Percentiles rank a stretch among this genome's conserved stretches.
Conservation (phyloP, 2,888 invertebrate genomes). For the Plagodis dolabraria region DNA sequence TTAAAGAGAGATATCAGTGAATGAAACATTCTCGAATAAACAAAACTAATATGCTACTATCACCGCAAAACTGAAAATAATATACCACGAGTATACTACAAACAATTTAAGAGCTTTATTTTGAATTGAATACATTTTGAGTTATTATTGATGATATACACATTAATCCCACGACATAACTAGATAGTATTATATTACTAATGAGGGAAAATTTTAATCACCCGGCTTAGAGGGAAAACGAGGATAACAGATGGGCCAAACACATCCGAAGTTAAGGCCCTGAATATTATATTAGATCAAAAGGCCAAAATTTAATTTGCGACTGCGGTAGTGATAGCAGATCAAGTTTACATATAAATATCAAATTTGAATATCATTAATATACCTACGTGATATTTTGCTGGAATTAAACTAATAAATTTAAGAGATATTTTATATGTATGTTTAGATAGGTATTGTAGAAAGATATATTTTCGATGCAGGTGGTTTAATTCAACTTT, state of each 20-base stretch:
- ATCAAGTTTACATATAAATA: constrained; percentile 62
- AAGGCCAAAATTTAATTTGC: constrained; percentile 66
- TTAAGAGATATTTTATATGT: constrained; percentile 11
- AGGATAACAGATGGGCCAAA: constrained; percentile 51
- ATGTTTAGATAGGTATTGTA: too few relatives aligned
- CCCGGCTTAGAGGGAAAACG: constrained; percentile 40
- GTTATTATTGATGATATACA: constrained; percentile 33
- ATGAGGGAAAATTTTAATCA: constrained; percentile 59
- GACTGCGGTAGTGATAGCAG: constrained; percentile 52
- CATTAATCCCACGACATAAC: constrained; percentile 3
- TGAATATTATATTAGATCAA: constrained; percentile 67
- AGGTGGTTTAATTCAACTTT: too few relatives aligned
- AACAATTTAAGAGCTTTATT: too few relatives aligned
- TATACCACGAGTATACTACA: too few relatives aligned
- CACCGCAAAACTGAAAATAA: too few relatives aligned
- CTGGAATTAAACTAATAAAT: too few relatives aligned
- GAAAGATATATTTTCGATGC: too few relatives aligned
- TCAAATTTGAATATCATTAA: constrained; percentile 56
- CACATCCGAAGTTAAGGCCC: constrained; percentile 55
- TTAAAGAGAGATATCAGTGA: too few relatives aligned
- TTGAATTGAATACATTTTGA: constrained; percentile 21
- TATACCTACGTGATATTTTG: constrained; percentile 26
- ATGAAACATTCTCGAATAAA: too few relatives aligned
- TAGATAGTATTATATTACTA: constrained; percentile 33
- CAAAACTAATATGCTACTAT: too few relatives aligned